Base-by-base conservation (phyloP, 2,797 vertebrate genomes). In the Xenops minutus region DNA sequence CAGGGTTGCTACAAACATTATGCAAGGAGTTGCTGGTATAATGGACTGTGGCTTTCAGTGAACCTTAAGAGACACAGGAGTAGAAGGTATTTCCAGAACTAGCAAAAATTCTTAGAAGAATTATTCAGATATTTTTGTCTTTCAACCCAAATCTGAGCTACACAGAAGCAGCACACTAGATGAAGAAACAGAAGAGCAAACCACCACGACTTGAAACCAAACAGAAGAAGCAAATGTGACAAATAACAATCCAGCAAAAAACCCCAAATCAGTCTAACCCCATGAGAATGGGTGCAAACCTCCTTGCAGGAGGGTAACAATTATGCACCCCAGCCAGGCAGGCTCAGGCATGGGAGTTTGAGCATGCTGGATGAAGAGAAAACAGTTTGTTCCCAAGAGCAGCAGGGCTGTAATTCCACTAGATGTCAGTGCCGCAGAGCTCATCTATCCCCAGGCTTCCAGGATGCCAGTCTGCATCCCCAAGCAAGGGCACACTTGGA, bases 401-500 rank as follows among this genome's bases (percentile, higher is more conserved):
- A 2, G 51, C 13, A 51, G 16, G 44, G 32, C 13, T 86, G 22
- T 39, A 76, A 46, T 21, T 37, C 97, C 98, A 96, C 97, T 96
- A 98, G 98, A 83, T 97, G 98, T 97, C 97, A 98, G 94, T 96
- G 94, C 59, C 5, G 63, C 85, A 92, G 44, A 81, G 62, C 72
- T 73, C 55, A 88, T 85, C 41, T 52, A 79, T 56, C 37, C 34
- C 7, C 12, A 22, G 41, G 34, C 72, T 72, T 48, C 23, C 10
- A 30, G 54, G 41, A 51, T 18, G 39, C 55, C 72, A 29, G 48
- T 29, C 52, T 71, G 56, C 30, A 80, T 22, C 29, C 72, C 41
- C 61, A 69, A 7, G 51, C 36, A 67, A 44, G 26, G n/a, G 23
- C 51, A 69, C 1, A 37, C 37, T 15, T n/a, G n/a, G 52, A 61